Base-by-base conservation (phyloP, 2,888 invertebrate species). In the Incurvaria masculella region DNA sequence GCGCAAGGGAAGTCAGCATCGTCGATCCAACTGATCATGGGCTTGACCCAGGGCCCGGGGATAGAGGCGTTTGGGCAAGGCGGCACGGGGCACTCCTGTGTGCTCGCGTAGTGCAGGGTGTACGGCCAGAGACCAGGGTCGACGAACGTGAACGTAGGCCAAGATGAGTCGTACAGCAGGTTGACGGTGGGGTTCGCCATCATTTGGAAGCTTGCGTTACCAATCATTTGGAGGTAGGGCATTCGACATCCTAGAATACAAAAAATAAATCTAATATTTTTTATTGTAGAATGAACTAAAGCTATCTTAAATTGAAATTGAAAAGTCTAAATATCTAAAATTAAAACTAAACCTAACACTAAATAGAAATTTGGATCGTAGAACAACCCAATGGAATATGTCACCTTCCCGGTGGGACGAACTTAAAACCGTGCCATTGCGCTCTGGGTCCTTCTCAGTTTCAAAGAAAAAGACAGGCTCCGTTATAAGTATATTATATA, bases 31-130 rank as follows among this genome's bases (percentile, higher is more conserved):
- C 81, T 72, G 1, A 83, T 62, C 68, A 89, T 84, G 1, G 89
- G 89, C 1, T 82, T 59, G 1, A 85, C 81, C 88, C 88, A 89
- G 39, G 81, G 63, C 0, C 84, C 84, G 10, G 82, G 80, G 56
- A 80, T 72, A 0, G 81, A 68, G 1, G 80, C 76, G 2, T 63
- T 68, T 1, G 86, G 86, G 58, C 87, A 87, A 0, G 76, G 74
- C 1, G 67, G 71, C 14, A 81, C 69, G 6, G 65, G 57, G 49
- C 86, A 86, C 49, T 82, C 80, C 60, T 85, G 82, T 16, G 53
- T 72, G 1, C 80, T 76, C 1, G 62, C 60, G 54, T 81, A 84
- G 58, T 89, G 83, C 47, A 87, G 61, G 1, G 87, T 87, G 62
- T 88, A 89, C 0, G 89, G 89, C 82, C 84, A 88, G 1, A 84